A percentile compares a stretch with the other conserved stretches of the same genome.
Evolutionary conservation across 2,888 invertebrate genomes (phyloP).

Genomic region (Automeris io): DNA sequence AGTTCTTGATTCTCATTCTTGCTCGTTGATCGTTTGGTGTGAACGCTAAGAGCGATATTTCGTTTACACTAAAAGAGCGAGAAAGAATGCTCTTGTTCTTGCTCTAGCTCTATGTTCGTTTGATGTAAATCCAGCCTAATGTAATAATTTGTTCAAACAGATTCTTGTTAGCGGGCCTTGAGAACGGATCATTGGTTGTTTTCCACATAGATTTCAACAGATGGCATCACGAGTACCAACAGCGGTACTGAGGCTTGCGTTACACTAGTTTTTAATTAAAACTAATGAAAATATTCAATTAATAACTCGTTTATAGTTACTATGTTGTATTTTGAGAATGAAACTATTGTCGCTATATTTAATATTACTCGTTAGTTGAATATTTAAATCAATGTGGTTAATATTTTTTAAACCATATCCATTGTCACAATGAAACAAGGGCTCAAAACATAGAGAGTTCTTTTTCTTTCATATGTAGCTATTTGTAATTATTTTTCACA

Average conservation of each 20-base stretch:
- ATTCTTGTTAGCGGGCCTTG: conserved; percentile 96
- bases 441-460: too few relatives aligned
- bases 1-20: too few relatives aligned
- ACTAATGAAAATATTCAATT: conserved; percentile 10
- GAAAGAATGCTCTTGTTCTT: too few relatives aligned
- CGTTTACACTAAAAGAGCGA: too few relatives aligned
- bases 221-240: conserved; percentile 98
- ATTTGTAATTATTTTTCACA: too few relatives aligned
- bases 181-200: conserved; percentile 98
- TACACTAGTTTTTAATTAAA: conserved; percentile 21
- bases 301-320: conserved; percentile 8
- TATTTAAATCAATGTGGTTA: neutral
- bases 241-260: conserved; percentile 83
- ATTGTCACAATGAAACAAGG: too few relatives aligned
- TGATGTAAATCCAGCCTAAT: too few relatives aligned
- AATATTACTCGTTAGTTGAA: conserved; percentile 5
- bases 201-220: conserved; percentile 99
- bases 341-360: conserved; percentile 4
- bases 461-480: too few relatives aligned
- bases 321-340: neutral
- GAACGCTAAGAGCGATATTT: too few relatives aligned
- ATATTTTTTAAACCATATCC: neutral
- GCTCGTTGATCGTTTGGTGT: too few relatives aligned
- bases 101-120: too few relatives aligned
- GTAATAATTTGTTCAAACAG: conserved; percentile 76